These are phyloP conservation scores for Megathymus violae DNA, from an alignment of 1,140 invertebrate species.

Conservation along the genomic window DNA sequence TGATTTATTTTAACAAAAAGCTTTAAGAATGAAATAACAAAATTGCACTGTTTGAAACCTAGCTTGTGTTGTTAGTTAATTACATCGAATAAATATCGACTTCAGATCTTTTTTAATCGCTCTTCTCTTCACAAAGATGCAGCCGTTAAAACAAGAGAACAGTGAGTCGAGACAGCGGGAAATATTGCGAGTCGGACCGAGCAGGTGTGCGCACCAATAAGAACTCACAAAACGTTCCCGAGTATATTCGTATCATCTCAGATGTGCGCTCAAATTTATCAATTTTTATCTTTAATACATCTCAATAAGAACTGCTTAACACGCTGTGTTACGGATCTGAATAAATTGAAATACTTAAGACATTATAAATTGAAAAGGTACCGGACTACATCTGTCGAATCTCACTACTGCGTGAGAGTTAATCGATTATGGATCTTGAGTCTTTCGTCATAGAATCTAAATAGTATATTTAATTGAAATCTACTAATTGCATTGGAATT, in stretches of 20 bases:
- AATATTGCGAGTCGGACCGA: conserved; percentile 56
- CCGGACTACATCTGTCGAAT: conserved; percentile 25
- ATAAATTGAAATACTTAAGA: conserved; percentile 33
- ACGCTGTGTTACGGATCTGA: not conserved
- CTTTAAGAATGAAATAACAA: too few relatives aligned
- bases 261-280: conserved; percentile 7
- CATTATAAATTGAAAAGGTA: conserved; percentile 23
- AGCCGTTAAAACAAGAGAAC: conserved; percentile 44
- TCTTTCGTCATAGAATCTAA: not conserved
- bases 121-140: conserved; percentile 9
- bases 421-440: conserved; percentile 8
- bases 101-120: conserved; percentile 4
- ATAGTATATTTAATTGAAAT: not conserved
- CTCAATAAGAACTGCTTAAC: conserved; percentile 12
- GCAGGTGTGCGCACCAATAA: conserved; percentile 61
- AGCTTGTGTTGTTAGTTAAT: not conserved
- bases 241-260: conserved; percentile 42
- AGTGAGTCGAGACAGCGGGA: conserved; percentile 49
- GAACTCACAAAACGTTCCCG: conserved; percentile 35
- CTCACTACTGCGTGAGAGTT: conserved; percentile 3
- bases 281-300: conserved; percentile 8
- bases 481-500: conserved; percentile 34
- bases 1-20: too few relatives aligned
- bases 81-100: not conserved
- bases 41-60: not conserved